Percentiles rank a stretch among this genome's conserved stretches.
phyloP scores from a whole-genome alignment of 2,113 vertebrate genomes.

The Paratilapia polleni region DNA sequence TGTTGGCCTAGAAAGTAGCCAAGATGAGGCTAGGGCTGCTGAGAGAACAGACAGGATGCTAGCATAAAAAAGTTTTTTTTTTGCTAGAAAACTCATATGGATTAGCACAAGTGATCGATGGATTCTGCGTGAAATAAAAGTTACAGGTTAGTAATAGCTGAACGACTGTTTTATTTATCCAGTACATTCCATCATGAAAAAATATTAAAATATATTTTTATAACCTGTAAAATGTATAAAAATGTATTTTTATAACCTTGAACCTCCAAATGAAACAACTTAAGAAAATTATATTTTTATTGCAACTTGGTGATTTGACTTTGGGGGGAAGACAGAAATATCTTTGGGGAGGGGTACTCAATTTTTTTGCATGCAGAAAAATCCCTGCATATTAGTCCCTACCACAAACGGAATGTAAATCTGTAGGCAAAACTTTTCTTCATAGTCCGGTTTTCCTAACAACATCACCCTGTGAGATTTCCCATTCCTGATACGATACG shows the following conservation, averaged over 20 bases:
- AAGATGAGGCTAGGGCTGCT: background rate
- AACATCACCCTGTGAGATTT: background rate
- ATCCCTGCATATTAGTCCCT: no score
- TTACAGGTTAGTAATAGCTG: no score
- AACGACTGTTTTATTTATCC: background rate
- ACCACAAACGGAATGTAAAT: background rate
- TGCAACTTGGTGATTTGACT: rapidly evolving
- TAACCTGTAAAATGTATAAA: no score
- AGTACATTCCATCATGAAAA: background rate
- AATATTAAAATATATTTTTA: no score
- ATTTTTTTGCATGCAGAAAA: no score
- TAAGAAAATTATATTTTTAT: background rate
- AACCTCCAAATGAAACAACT: no score
- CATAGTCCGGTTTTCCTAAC: background rate
- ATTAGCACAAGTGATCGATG: no score
- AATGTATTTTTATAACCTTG: no score
- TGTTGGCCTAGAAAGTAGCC: background rate
- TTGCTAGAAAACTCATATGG: no score
- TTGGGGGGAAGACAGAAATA: background rate
- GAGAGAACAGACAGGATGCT: no score
- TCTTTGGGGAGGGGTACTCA: background rate
- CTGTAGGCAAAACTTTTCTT: background rate
- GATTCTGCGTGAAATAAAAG: no score
- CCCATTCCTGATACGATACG: background rate
- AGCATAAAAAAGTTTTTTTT: no score